Evolutionary conservation across 2,113 vertebrate species (phyloP).

Genomic region (Thinocorus orbignyianus): DNA sequence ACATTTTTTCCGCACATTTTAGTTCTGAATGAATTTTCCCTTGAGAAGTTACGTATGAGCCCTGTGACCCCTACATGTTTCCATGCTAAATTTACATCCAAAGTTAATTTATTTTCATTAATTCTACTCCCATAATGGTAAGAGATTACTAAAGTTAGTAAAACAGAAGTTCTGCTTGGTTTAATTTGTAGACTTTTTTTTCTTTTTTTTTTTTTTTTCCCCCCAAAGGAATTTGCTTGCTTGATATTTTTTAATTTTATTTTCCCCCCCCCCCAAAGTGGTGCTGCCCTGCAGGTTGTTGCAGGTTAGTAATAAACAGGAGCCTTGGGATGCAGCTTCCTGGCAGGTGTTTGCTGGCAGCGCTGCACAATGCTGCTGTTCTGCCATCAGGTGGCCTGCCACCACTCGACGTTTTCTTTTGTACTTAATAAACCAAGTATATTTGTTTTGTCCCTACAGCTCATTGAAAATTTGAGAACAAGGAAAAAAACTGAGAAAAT

Average conservation of each 20-base stretch:
- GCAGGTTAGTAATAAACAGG: background rate
- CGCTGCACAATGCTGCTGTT: background rate
- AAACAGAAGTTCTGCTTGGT: background rate
- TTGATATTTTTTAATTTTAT: background rate
- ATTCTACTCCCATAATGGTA: background rate
- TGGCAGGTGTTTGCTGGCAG: background rate
- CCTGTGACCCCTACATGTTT: background rate
- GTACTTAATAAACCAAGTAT: background rate
- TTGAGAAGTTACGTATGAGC: accelerated
- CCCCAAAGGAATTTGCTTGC: background rate
- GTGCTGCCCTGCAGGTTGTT: background rate
- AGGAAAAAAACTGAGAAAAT: background rate
- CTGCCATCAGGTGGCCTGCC: background rate
- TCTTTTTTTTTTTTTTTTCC: background rate
- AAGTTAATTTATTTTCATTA: background rate
- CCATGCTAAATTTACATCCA: background rate
- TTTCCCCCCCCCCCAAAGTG: accelerated
- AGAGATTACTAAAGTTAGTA: background rate
- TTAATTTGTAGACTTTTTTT: background rate
- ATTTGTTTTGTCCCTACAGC: background rate
- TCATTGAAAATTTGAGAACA: background rate
- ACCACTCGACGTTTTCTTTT: background rate
- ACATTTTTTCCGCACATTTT: background rate
- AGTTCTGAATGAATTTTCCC: background rate
- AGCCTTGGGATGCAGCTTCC: background rate